phyloP scores from a whole-genome alignment of 2,888 invertebrate genomes.

The Toxonevra muliebris region DNA sequence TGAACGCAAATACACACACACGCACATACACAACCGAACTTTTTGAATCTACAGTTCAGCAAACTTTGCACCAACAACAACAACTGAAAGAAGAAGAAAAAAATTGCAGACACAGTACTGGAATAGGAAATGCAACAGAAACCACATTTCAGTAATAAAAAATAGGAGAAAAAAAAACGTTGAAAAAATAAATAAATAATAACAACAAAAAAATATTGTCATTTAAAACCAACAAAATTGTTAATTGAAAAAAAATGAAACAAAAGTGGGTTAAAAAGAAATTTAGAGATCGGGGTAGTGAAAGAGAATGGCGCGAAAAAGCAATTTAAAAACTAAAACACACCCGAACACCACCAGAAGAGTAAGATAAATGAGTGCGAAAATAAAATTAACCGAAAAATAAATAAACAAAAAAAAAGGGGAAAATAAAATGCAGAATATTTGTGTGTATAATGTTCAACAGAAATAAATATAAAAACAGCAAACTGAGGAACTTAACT shows the following conservation, averaged over 20 bases:
- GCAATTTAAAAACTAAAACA: background rate
- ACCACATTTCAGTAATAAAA: background rate
- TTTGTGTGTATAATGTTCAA: too few species aligned
- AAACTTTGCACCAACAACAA: slow-evolving; percentile 19
- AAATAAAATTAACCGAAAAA: slow-evolving; percentile 31
- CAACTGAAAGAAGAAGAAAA: background rate
- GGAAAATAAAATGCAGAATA: too few species aligned
- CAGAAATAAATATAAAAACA: background rate
- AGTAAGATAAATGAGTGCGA: slow-evolving; percentile 43
- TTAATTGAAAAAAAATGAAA: slow-evolving; percentile 32
- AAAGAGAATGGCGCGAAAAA: slow-evolving; percentile 11
- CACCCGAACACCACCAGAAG: background rate
- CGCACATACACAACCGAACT: background rate
- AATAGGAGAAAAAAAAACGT: background rate
- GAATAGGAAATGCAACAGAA: background rate
- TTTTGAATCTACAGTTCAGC: slow-evolving; percentile 6
- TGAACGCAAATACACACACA: background rate
- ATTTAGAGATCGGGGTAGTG: background rate
- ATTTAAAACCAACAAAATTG: slow-evolving; percentile 32
- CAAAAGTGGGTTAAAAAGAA: slow-evolving; percentile 10
- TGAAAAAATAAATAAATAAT: background rate
- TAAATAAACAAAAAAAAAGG: too few species aligned
- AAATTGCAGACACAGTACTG: background rate
- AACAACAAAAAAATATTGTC: slow-evolving; percentile 27
- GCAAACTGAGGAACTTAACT: background rate